phyloP scores from a whole-genome alignment of 2,888 invertebrate genomes.

The Diaperis boleti region DNA sequence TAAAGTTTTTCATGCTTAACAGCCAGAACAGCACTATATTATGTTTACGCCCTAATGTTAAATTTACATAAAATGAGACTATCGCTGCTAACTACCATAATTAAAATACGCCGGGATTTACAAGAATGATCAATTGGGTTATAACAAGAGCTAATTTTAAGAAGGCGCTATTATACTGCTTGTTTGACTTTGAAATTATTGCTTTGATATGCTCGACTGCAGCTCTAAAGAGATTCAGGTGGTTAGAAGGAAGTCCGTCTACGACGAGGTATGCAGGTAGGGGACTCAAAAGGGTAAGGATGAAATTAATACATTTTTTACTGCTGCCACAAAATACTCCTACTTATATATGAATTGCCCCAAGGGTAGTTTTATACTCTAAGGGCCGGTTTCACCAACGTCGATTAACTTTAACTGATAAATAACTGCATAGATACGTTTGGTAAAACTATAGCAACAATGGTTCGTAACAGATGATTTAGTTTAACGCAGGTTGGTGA shows the following conservation, averaged over 20 bases:
- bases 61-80: slow-evolving; percentile 39
- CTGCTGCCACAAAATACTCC: no score
- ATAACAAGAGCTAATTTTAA: slow-evolving; percentile 37
- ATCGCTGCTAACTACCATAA: slow-evolving; percentile 35
- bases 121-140: slow-evolving; percentile 40
- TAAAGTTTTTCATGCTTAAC: slow-evolving; percentile 31
- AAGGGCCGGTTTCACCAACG: no score
- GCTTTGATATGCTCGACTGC: slow-evolving; percentile 27
- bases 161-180: slow-evolving; percentile 21
- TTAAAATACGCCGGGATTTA: slow-evolving; percentile 40
- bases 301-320: neutral
- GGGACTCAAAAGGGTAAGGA: neutral
- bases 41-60: slow-evolving; percentile 25
- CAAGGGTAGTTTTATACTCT: no score
- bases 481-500: no score
- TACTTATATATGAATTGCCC: no score
- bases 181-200: slow-evolving; percentile 41
- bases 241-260: slow-evolving; percentile 7
- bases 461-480: no score
- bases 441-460: no score
- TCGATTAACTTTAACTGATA: no score
- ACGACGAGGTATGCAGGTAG: no score
- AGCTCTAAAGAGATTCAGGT: slow-evolving; percentile 16
- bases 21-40: slow-evolving; percentile 23
- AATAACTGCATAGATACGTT: no score